Evolutionary conservation across 1,140 invertebrate species (phyloP).

Genomic region (Pararge aegeria): DNA sequence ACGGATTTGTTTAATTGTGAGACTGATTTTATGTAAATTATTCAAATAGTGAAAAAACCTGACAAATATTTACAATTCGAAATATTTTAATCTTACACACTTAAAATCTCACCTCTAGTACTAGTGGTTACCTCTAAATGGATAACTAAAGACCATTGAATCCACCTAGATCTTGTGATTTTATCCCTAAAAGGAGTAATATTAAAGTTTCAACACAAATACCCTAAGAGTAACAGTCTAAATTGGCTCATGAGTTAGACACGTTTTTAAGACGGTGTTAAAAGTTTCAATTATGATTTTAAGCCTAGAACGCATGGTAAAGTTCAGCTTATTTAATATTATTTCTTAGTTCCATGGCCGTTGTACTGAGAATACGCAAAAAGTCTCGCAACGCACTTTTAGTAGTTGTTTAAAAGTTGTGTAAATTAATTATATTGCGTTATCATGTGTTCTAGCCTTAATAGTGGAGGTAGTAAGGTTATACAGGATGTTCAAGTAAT

Average conservation of each 20-base stretch:
- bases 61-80: constrained; percentile 17
- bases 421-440: neutral
- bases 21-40: constrained; percentile 75
- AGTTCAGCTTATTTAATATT: too few species aligned
- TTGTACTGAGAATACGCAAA: too few species aligned
- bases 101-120: neutral
- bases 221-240: neutral
- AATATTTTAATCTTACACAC: neutral
- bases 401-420: too few species aligned
- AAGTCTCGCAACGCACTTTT: too few species aligned
- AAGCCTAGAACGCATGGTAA: neutral
- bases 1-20: constrained; percentile 57
- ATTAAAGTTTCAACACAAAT: neutral
- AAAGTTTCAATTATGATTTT: neutral
- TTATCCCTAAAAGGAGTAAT: too few species aligned
- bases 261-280: neutral
- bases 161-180: too few species aligned
- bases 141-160: too few species aligned
- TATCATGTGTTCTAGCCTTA: neutral
- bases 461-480: neutral
- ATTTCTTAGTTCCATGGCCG: too few species aligned
- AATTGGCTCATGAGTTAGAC: constrained; percentile 2
- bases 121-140: too few species aligned
- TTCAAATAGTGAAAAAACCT: constrained; percentile 43
- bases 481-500: neutral